Percentiles rank a stretch among this genome's conserved stretches.
phyloP scores from a whole-genome alignment of 2,797 vertebrate species.

The Antrozous pallidus region DNA sequence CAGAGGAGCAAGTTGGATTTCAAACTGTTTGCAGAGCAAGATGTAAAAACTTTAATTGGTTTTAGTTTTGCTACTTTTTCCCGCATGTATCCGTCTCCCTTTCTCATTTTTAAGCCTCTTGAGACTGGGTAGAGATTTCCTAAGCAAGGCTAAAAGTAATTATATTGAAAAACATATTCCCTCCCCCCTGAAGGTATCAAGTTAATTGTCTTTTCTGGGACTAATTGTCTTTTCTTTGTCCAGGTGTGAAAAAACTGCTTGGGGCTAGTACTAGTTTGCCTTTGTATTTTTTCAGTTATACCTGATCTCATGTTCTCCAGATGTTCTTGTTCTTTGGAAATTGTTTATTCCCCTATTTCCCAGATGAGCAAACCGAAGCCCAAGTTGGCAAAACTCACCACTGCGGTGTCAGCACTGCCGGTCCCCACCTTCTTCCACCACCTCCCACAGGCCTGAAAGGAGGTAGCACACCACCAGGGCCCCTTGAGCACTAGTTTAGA shows the following conservation, averaged over 20 bases:
- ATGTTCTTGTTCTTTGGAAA: background rate
- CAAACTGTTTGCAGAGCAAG: conserved; percentile 50
- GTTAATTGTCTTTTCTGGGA: conserved; percentile 49
- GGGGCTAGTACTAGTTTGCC: conserved; percentile 12
- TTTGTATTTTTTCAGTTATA: background rate
- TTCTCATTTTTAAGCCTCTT: conserved; percentile 54
- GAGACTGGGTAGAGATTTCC: conserved; percentile 76
- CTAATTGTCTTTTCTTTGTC: conserved; percentile 74
- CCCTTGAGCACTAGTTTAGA: background rate
- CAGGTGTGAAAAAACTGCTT: conserved; percentile 57
- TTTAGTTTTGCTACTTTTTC: conserved; percentile 66
- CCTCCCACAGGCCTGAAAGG: too few relatives aligned
- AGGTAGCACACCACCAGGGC: too few relatives aligned
- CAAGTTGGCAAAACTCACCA: background rate
- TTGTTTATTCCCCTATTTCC: background rate
- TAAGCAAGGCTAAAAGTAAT: conserved; percentile 79
- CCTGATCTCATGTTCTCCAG: background rate
- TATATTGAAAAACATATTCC: conserved; percentile 75
- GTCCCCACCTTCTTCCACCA: background rate
- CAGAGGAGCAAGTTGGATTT: conserved; percentile 42
- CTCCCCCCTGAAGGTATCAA: conserved; percentile 34
- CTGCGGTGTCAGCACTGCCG: background rate
- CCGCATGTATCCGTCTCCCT: conserved; percentile 44
- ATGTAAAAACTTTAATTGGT: conserved; percentile 68
- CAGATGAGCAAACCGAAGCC: background rate